These are phyloP conservation scores for Musca vetustissima DNA, from an alignment of 1,140 invertebrate species.

Conservation along the genomic window DNA sequence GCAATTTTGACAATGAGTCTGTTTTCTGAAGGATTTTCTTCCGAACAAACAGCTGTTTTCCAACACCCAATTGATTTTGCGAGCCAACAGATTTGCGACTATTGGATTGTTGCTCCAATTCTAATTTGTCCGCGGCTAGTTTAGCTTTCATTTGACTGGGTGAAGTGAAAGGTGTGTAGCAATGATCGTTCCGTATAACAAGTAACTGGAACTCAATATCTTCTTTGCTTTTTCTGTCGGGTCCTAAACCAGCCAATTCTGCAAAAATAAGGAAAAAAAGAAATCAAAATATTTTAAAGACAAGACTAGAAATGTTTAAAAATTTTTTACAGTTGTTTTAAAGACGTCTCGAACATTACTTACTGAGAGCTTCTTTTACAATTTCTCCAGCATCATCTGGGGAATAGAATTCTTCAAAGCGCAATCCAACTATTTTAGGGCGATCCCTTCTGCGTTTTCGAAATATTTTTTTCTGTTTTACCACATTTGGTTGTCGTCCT, in stretches of 20 bases:
- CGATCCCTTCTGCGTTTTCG: constrained; percentile 37
- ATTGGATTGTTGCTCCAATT: constrained; percentile 33
- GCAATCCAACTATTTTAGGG: constrained; percentile 47
- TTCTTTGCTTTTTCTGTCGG: constrained; percentile 38
- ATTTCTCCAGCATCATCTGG: constrained; percentile 46
- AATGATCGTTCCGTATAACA: constrained; percentile 67
- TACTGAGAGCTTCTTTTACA: constrained; percentile 52
- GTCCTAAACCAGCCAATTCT: constrained; percentile 46
- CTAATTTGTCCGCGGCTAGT: constrained; percentile 39
- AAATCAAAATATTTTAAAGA: no score
- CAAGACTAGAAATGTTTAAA: no score
- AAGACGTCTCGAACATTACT: constrained; percentile 17
- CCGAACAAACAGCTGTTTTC: constrained; percentile 37
- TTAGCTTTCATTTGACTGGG: constrained; percentile 57
- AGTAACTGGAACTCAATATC: constrained; percentile 45
- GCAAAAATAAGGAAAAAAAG: constrained; percentile 44
- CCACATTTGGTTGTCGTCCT: not conserved
- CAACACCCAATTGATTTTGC: not conserved
- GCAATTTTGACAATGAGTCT: not conserved
- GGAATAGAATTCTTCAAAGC: constrained; percentile 50
- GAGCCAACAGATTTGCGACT: constrained; percentile 27
- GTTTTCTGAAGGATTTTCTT: constrained; percentile 26
- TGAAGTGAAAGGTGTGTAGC: constrained; percentile 65
- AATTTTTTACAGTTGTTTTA: not conserved
- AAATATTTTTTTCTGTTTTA: not conserved